Evolutionary conservation across 2,888 invertebrate species (phyloP).

Genomic region (Hydroisotoma schaefferi): DNA sequence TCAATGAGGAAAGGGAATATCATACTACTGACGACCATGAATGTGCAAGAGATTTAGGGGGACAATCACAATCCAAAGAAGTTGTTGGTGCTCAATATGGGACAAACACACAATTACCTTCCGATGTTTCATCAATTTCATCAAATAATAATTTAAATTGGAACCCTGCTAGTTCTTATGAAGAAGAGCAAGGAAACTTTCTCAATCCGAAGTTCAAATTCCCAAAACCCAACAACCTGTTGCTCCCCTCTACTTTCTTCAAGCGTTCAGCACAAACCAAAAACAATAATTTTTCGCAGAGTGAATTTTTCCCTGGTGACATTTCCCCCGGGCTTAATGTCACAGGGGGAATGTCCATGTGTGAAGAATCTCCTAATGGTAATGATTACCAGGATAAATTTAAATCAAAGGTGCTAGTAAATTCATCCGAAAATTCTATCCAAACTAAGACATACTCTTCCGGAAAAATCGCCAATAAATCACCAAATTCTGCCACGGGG

Average conservation of each 20-base stretch:
- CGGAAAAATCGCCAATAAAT: no score
- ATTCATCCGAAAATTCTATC: not conserved
- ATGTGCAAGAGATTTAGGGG: not conserved
- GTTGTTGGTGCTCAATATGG: not conserved
- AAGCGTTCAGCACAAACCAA: not conserved
- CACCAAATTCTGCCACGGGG: slow-evolving; percentile 8
- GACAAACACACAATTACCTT: not conserved
- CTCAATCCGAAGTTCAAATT: not conserved
- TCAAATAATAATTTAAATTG: no score
- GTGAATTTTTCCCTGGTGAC: slow-evolving; percentile 13
- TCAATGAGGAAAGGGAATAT: not conserved
- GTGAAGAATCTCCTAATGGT: not conserved
- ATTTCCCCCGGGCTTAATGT: not conserved
- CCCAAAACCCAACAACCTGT: slow-evolving; percentile 11
- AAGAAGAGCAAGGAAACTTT: not conserved
- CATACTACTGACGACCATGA: slow-evolving; percentile 1
- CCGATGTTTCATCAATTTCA: not conserved
- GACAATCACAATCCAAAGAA: not conserved
- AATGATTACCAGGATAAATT: slow-evolving; percentile 2
- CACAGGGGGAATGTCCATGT: not conserved
- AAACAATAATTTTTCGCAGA: not conserved
- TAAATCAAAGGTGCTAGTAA: slow-evolving; percentile 8
- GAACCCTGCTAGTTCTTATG: no score
- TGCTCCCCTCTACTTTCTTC: slow-evolving; percentile 7
- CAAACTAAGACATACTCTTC: no score